Evolutionary conservation across 2,113 vertebrate genomes (phyloP).

Genomic region (Arothron firmamentum): DNA sequence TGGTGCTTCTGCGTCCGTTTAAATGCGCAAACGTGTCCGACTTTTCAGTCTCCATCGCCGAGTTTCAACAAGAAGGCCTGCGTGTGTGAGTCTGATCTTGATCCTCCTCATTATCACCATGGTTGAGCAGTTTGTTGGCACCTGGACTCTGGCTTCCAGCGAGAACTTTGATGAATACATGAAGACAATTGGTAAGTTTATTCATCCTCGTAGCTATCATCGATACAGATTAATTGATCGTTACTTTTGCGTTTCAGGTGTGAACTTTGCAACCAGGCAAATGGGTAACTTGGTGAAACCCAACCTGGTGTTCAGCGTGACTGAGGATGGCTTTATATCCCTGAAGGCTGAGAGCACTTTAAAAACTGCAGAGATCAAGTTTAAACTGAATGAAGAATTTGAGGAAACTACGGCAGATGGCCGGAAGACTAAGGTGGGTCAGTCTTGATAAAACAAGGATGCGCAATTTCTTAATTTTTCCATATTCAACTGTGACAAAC

Average conservation of each 20-base stretch:
- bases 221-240: not conserved
- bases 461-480: accelerated
- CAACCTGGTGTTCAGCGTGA: conserved; percentile 78
- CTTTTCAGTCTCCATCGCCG: not conserved
- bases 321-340: conserved; percentile 72
- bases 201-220: not conserved
- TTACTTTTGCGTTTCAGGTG: conserved; percentile 67
- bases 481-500: not conserved
- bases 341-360: conserved; percentile 83
- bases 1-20: conserved; percentile 38
- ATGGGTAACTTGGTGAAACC: conserved; percentile 81
- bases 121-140: conserved; percentile 82
- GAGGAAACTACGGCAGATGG: conserved; percentile 87
- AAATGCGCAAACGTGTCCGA: conserved; percentile 19
- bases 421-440: conserved; percentile 80
- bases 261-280: conserved; percentile 80
- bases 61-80: not conserved
- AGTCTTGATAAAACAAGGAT: accelerated
- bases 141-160: conserved; percentile 81
- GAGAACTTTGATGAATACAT: conserved; percentile 88
- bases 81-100: conserved; percentile 8
- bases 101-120: conserved; percentile 48
- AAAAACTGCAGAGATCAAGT: conserved; percentile 82
- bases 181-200: conserved; percentile 82
- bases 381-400: conserved; percentile 84